Base-by-base conservation (phyloP, 2,888 invertebrate species). In the Amiota mariae region DNA sequence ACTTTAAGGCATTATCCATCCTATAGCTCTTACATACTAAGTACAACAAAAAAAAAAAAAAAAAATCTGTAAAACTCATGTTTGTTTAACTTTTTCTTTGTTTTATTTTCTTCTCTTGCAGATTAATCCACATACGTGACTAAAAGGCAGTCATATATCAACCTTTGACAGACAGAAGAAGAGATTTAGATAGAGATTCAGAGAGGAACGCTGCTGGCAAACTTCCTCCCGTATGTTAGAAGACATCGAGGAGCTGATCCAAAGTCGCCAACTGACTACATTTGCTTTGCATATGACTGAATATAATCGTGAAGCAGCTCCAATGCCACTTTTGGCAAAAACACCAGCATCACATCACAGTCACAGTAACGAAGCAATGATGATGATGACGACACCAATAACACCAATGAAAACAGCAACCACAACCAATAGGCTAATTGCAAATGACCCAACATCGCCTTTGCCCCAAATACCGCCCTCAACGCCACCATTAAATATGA, bases 161-260 rank as follows among this genome's bases (percentile, higher is more conserved):
- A 54, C n/a, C n/a, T 15, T 54, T 54, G 15, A 54, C 13, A 54
- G 13, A 54, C 9, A 54, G 13, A n/a, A 70, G 56, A 64, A 13
- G 56, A 67, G 57, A 74, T 64, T 13, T 24, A 15, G 8, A 59
- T 3, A 36, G 36, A 36, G 36, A 36, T 36, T 36, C 36, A 64
- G 75, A 75, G 75, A 75, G 51, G 12, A 18, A 68, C 71, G 70
- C 24, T 47, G 71, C 10, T 72, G 36, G 36, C 36, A 36, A 36
- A 36, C 36, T 36, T 36, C 36, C 36, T 36, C 73, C 80, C 88
- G 88, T 85, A 88, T 89, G 89, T 87, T 88, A 87, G 88, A 88
- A 84, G 89, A 88, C 81, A 85, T 86, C 78, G 87, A 87, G 82
- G 83, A 87, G 79, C 81, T 87, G 81, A 81, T 86, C 80, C 86